Conservation (phyloP, 2,888 invertebrate genomes). For the Acholoe squamosa region DNA sequence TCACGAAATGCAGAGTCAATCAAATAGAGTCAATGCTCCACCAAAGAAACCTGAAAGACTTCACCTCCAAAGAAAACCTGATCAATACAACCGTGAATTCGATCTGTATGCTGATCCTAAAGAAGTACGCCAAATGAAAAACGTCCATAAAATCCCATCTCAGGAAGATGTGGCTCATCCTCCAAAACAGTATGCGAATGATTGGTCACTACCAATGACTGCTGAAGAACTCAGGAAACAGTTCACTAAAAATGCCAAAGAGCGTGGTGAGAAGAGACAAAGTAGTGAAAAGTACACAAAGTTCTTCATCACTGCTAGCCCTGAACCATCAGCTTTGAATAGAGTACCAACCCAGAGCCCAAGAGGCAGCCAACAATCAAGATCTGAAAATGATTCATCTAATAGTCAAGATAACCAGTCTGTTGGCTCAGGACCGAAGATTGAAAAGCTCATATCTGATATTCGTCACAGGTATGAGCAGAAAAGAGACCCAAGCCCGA, state of each 20-base stretch:
- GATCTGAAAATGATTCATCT: conserved; percentile 20
- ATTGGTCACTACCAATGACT: conserved; percentile 40
- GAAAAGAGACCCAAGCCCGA: conserved; percentile 4
- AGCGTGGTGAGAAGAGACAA: background rate
- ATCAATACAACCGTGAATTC: conserved; percentile 8
- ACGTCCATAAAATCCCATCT: background rate
- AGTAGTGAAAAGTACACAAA: conserved; percentile 39
- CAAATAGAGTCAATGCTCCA: background rate
- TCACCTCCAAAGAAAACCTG: background rate
- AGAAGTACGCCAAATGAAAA: conserved; percentile 23
- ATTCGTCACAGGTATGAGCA: conserved; percentile 47
- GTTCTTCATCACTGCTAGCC: conserved; percentile 49
- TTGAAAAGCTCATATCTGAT: conserved; percentile 38
- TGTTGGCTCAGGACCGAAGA: conserved; percentile 26
- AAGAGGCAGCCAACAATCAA: background rate
- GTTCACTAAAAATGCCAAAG: conserved; percentile 3
- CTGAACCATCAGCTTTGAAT: background rate
- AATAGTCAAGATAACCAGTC: conserved; percentile 6
- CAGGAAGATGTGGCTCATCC: background rate
- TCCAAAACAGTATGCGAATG: background rate
- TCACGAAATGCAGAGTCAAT: background rate
- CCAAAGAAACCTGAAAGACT: conserved; percentile 24
- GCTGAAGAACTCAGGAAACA: conserved; percentile 43
- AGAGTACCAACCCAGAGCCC: conserved; percentile 5
- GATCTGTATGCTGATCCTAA: conserved; percentile 24